phyloP scores from a whole-genome alignment of 2,797 vertebrate species.

The Hemibagrus guttatus region DNA sequence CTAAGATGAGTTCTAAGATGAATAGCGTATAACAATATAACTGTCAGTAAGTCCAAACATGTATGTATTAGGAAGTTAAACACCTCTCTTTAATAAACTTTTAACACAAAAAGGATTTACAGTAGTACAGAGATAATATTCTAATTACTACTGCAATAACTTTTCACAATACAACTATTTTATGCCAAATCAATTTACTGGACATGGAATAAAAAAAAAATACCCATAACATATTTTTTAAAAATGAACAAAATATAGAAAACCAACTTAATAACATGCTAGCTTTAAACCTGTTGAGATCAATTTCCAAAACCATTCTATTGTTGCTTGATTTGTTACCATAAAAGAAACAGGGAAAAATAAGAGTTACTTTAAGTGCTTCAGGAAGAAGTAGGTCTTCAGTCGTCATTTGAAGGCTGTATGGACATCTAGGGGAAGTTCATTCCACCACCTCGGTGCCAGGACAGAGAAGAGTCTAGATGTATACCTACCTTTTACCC shows the following conservation, averaged over 20 bases:
- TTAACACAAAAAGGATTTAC: neutral
- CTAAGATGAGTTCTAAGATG: neutral
- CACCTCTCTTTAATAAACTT: neutral
- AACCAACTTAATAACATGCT: neutral
- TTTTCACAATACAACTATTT: slow-evolving; percentile 18
- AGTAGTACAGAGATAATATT: slow-evolving; percentile 6
- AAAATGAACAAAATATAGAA: neutral
- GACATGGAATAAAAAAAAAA: slow-evolving; percentile 3
- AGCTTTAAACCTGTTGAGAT: neutral
- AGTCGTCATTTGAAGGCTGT: too few species aligned
- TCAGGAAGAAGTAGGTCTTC: too few species aligned
- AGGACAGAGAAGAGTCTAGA: too few species aligned
- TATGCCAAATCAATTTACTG: neutral
- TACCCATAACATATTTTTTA: neutral
- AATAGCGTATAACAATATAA: neutral
- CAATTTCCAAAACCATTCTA: neutral
- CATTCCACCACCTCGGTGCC: too few species aligned
- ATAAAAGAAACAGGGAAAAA: too few species aligned
- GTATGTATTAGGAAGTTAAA: slow-evolving; percentile 2
- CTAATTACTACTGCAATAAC: slow-evolving; percentile 13
- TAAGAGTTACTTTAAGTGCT: too few species aligned
- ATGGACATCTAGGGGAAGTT: too few species aligned
- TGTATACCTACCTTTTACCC: too few species aligned
- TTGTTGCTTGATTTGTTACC: too few species aligned
- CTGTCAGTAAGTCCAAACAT: neutral